Evolutionary conservation across 2,888 invertebrate genomes (phyloP).

Genomic region (Drosophila neoperkinsi): DNA sequence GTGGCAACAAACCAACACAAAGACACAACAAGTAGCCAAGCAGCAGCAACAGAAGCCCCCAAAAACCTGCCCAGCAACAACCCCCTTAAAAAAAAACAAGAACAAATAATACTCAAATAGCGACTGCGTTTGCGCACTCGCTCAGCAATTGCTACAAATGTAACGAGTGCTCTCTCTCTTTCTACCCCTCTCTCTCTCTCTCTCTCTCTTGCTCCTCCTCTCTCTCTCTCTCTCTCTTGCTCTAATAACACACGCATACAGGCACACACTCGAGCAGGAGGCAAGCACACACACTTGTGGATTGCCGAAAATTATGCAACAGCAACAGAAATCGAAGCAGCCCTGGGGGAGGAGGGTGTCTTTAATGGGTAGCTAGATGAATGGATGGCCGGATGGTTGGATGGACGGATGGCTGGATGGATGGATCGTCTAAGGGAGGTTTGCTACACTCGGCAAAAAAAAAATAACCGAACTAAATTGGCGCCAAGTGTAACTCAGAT

Average conservation of each 20-base stretch:
- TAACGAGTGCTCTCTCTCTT: conserved; percentile 41
- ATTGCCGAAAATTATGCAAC: conserved; percentile 80
- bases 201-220: not conserved
- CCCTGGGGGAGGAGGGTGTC: not conserved
- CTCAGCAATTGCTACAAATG: conserved; percentile 32
- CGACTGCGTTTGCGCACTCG: conserved; percentile 43
- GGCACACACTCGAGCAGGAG: conserved; percentile 54
- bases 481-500: not conserved
- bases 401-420: conserved; percentile 30
- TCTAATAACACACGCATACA: conserved; percentile 32
- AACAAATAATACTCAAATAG: conserved; percentile 12
- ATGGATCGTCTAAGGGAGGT: conserved; percentile 28
- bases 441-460: not conserved
- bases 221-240: not conserved
- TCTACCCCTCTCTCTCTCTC: not conserved
- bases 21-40: conserved; percentile 81
- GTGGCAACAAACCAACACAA: conserved; percentile 55
- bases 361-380: conserved; percentile 12
- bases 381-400: conserved; percentile 2
- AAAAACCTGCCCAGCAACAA: conserved; percentile 21
- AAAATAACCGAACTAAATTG: not conserved
- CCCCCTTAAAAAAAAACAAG: conserved; percentile 10
- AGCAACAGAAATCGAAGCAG: conserved; percentile 57
- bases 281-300: conserved; percentile 83
- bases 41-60: conserved; percentile 38